Base-by-base conservation (phyloP, 2,888 invertebrate species). In the Pharmacophagus antenor region DNA sequence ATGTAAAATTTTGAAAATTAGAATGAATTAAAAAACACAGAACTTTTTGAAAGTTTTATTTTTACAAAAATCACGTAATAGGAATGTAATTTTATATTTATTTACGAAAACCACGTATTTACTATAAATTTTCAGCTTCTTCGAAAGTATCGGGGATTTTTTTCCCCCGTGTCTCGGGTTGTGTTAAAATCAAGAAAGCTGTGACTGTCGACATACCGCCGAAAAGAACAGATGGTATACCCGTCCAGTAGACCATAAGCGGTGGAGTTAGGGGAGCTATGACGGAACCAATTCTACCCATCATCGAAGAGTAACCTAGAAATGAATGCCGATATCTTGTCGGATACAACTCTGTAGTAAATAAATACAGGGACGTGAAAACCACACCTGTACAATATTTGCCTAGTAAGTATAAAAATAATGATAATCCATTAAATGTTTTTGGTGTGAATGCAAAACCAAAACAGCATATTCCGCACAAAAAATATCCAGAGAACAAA, bases 291-390 rank as follows among this genome's bases (percentile, higher is more conserved):
- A 95, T 88, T 7, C 94, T 90, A 17, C 95, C 95, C 67, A 94
- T 85, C 94, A 94, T 94, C 3, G 94, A 94, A 66, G 95, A 95
- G 58, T 93, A 90, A 0, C 93, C 94, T 58, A 95, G 84, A 65
- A 94, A 88, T 27, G 94, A 93, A 71, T 95, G 94, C 2, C 95
- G 90, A 23, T 94, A 86, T 65, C 92, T 92, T 3, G 95, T 95
- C 0, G 95, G 95, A 73, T 94, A 95, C 67, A 95, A 80, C 77
- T 95, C 95, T n/a, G 94, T 92, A 2, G 95, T 94, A 71, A 92
- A 94, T 56, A 94, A 87, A 74, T 94, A 94, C 51, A 94, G 73
- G 2, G 93, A 92, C 8, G 93, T 92, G 75, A 94, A 94, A 8
- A 94, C 92, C 62, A 92, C 84, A 0, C 94, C 93, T 20, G 93